A percentile compares a stretch with the other conserved stretches of the same genome.
These are phyloP conservation scores for Drosophila lacteicornis DNA, from an alignment of 1,140 invertebrate species.

Conservation along the genomic window DNA sequence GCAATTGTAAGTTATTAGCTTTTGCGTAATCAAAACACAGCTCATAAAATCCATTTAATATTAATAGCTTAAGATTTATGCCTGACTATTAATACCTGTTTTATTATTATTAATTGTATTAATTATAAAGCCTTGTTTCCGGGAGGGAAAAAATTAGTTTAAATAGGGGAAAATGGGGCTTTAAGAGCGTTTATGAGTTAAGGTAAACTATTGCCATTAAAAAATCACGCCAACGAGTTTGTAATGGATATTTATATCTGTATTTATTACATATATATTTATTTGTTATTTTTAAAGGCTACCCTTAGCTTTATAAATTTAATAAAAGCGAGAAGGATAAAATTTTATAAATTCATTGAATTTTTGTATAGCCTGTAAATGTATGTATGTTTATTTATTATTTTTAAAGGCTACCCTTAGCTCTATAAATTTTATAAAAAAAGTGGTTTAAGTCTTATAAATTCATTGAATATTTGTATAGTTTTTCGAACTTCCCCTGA, in stretches of 20 bases:
- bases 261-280: too few relatives aligned
- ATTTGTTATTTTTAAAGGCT: background rate
- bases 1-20: slow-evolving; percentile 3
- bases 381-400: background rate
- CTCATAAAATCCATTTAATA: background rate
- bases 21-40: background rate
- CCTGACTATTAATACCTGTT: background rate
- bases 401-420: background rate
- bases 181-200: background rate
- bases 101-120: background rate
- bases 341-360: background rate
- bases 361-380: too few relatives aligned
- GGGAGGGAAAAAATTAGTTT: too few relatives aligned
- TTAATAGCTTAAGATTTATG: background rate
- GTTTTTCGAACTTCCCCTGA: background rate
- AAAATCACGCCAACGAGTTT: background rate
- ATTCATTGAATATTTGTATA: background rate
- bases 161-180: background rate
- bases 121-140: background rate
- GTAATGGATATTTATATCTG: background rate
- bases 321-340: too few relatives aligned
- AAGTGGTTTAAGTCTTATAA: too few relatives aligned
- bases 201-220: background rate
- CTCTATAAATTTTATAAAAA: too few relatives aligned
- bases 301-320: too few relatives aligned